phyloP scores from a whole-genome alignment of 1,140 invertebrate species.

The Semibalanus balanoides region DNA sequence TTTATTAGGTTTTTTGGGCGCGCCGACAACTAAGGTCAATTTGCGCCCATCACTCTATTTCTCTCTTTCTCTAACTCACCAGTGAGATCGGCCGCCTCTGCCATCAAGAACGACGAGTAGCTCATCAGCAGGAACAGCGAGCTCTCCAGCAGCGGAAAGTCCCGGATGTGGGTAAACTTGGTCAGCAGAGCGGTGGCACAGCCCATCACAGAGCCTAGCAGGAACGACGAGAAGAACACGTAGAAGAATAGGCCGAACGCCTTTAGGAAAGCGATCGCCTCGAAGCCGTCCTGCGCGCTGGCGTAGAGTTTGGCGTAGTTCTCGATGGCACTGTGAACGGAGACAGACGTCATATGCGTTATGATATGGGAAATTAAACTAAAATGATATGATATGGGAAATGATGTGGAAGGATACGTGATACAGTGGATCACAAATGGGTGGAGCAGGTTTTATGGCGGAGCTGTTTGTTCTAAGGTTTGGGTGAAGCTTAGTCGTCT shows the following conservation, averaged over 20 bases:
- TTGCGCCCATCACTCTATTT: too few relatives aligned
- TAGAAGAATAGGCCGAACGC: conserved; percentile 80
- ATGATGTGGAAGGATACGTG: too few relatives aligned
- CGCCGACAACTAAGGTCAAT: too few relatives aligned
- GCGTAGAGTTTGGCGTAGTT: conserved; percentile 71
- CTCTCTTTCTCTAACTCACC: conserved; percentile 38
- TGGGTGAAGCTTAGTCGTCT: too few relatives aligned
- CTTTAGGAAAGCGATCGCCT: conserved; percentile 68
- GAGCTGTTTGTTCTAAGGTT: too few relatives aligned
- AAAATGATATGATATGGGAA: too few relatives aligned
- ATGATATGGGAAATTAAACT: too few relatives aligned
- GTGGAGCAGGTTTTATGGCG: too few relatives aligned
- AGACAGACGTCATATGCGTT: conserved; percentile 15
- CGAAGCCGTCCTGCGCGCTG: conserved; percentile 56
- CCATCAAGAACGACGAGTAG: conserved; percentile 90
- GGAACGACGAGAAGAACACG: conserved; percentile 79
- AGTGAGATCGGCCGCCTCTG: conserved; percentile 86
- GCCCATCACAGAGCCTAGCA: conserved; percentile 82
- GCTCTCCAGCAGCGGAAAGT: conserved; percentile 91
- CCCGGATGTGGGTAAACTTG: conserved; percentile 85
- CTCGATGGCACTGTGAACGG: conserved; percentile 62
- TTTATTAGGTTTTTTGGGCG: too few relatives aligned
- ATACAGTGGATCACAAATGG: too few relatives aligned
- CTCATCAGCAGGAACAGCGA: conserved; percentile 95
- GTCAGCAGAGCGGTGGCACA: conserved; percentile 85